phyloP scores from a whole-genome alignment of 2,113 vertebrate species.

The Cisticola juncidis region DNA sequence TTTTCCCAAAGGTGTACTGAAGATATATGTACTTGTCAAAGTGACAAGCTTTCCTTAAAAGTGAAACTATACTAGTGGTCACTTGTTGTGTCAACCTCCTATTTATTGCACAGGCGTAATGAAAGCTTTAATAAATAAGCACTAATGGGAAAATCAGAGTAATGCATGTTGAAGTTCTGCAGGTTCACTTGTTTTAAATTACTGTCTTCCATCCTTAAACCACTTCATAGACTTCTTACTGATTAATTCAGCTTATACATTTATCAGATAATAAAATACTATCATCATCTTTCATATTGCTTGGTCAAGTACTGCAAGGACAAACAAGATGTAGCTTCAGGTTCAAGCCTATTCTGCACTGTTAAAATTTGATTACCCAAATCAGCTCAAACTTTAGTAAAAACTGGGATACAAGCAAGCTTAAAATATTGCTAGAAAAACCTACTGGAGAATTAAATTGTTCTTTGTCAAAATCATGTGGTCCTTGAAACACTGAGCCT shows the following conservation, averaged over 20 bases:
- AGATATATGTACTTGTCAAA: background rate
- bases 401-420: background rate
- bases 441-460: background rate
- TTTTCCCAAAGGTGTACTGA: background rate
- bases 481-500: background rate
- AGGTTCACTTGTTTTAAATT: background rate
- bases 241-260: background rate
- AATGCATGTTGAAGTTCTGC: background rate
- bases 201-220: background rate
- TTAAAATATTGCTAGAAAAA: background rate
- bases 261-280: background rate
- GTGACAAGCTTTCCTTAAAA: background rate
- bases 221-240: background rate
- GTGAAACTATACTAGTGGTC: background rate
- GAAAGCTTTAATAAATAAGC: background rate
- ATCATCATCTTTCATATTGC: background rate
- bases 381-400: background rate
- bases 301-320: background rate
- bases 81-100: background rate
- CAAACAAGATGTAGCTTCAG: background rate
- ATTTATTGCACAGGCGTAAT: background rate
- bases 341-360: background rate
- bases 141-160: background rate
- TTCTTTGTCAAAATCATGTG: background rate
- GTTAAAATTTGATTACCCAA: background rate